Evolutionary conservation across 37 sponge, comb jelly and placozoan species (phyloP), one percentile per base, ranked within the genome.

Genomic region (Theonella swinhoei): DNA sequence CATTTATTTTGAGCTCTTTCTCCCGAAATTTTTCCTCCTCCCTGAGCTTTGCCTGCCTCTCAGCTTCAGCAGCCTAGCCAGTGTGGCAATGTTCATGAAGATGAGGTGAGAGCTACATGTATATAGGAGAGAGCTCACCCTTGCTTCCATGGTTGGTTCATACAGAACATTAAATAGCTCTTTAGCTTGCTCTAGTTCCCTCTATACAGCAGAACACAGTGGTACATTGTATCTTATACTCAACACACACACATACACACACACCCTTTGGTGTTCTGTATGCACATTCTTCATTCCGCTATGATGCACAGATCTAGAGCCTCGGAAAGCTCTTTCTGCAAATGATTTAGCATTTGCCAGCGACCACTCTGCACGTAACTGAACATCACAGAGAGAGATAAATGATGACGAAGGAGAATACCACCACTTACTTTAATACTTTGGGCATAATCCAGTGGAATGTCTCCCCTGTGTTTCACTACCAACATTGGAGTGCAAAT

Each of bases 401-500:
- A 47, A 47, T 47, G 54, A 17, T 7, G 54, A 14, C 14, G 11
- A 47, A 47, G 7, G 14, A 17, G 54, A 7, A 47, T 14, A 47
- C 54, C 7, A 47, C 11, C 14, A 14, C 7, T 47, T 47, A 47
- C 54, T 14, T 47, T 47, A 47, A 14, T 47, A 17, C 54, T 14
- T 17, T 47, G 11, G 14, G 54, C 54, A 17, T 17, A 7, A 17
- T 47, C 11, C 14, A 47, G 54, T 47, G 54, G 54, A 7, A 14
- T 47, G 54, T 14, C 14, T 14, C 54, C 54, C 11, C 14, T 47
- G 54, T 47, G 7, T 14, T 14, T 47, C 7, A 14, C 54, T 47
- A 88, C 62, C 7, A 88, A 60, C 68, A 88, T 81, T 25, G 88
- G 63, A 14, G 14, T 23, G 47, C 89, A 88, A n/a, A 34, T 70